phyloP scores from a whole-genome alignment of 2,113 vertebrate genomes.

The Zeus faber region DNA sequence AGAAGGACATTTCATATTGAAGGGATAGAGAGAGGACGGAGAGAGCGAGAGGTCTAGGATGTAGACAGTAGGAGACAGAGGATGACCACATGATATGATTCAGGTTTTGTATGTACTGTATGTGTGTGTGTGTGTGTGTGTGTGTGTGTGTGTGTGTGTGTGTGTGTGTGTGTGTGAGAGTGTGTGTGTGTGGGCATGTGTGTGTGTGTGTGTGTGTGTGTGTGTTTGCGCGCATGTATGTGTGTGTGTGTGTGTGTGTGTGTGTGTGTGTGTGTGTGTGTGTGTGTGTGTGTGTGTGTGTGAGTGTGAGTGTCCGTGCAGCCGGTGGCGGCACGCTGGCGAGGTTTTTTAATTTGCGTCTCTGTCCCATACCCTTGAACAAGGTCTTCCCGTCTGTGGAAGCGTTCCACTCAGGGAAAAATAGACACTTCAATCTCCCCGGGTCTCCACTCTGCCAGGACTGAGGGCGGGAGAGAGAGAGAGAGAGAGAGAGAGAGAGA shows the following conservation, averaged over 20 bases:
- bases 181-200: not conserved
- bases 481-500: not conserved
- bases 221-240: not conserved
- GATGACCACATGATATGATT: too few relatives aligned
- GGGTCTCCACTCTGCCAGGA: constrained; percentile 15
- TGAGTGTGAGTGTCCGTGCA: not conserved
- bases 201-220: constrained; percentile 7
- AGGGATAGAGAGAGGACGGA: constrained; percentile 6
- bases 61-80: constrained; percentile 1
- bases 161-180: constrained; percentile 3
- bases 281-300: not conserved
- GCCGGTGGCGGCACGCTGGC: not conserved
- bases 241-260: constrained; percentile 1
- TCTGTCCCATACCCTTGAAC: constrained; percentile 21
- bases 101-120: too few relatives aligned
- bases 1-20: too few relatives aligned
- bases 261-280: not conserved
- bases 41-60: constrained; percentile 5
- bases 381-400: constrained; percentile 9
- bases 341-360: constrained; percentile 13
- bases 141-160: constrained; percentile 5
- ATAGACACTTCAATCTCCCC: constrained; percentile 14
- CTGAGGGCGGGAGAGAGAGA: not conserved
- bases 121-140: not conserved
- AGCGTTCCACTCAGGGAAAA: constrained; percentile 15